Evolutionary conservation across 2,888 invertebrate species (phyloP), one percentile per base, ranked within the genome.

Genomic region (Harmothoe impar): DNA sequence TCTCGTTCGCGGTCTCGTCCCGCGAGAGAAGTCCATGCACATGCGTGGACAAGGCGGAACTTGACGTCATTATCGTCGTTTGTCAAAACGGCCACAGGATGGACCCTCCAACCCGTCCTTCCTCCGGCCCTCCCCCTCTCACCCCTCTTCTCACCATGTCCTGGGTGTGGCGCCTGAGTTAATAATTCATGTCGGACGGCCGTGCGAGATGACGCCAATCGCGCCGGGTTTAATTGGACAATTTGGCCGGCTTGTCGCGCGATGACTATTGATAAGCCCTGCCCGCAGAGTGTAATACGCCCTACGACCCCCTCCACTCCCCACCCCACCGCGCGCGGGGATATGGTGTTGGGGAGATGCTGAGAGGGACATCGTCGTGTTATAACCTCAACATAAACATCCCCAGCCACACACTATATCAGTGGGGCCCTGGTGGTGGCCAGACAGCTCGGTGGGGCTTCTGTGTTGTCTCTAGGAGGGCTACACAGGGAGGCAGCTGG

Each of bases 221-320:
- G 52, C 15, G 86, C 7, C 25, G 56, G 86, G 29, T 86, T 86
- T 86, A 86, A 86, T 86, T 86, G 86, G 86, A 54, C 86, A 51
- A 86, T 86, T 86, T 54, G 86, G 54, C 25, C 29, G 86, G 23
- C 43, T 43, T 35, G 35, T 33, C 35, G 17, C 7, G 81, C 81
- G 23, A 81, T 43, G 81, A 33, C 81, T 35, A 43, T 81, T 81
- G 81, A 81, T n/a, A 43, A 81, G 20, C 35, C 15, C 31, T 25
- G 72, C 72, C 72, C 72, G 29, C 1, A 17, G 25, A 72, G 72
- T 72, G 72, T 72, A 29, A 72, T 29, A 72, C 29, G 31, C 29
- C 72, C 72, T 15, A 25, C n/a, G 25, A 29, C 72, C n/a, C 72
- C 29, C 29, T 5, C 1, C 0, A 5, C 29, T 3, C 29, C n/a